Percentiles rank a stretch among this genome's conserved stretches.
These are phyloP conservation scores for Stenurella melanura DNA, from an alignment of 2,888 invertebrate genomes.

Conservation along the genomic window DNA sequence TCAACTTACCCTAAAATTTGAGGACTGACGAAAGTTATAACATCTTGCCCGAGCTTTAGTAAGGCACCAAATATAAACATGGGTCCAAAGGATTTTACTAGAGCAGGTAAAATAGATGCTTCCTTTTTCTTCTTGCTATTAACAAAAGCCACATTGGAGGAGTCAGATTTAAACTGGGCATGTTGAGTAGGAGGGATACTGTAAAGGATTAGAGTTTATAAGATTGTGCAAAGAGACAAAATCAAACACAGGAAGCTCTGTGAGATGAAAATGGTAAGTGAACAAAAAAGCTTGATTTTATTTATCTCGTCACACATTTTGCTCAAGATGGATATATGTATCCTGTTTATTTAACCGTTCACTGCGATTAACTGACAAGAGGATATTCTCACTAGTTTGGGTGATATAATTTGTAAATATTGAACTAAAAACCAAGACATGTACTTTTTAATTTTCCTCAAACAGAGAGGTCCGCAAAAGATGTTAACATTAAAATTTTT, in stretches of 20 bases:
- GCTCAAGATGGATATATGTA: background rate
- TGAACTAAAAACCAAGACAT: too few species aligned
- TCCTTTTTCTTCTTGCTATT: constrained; percentile 80
- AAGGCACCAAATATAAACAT: constrained; percentile 90
- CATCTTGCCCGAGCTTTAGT: constrained; percentile 88
- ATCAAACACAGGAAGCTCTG: constrained; percentile 30
- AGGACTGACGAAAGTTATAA: constrained; percentile 92
- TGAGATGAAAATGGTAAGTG: background rate
- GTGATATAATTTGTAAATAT: too few species aligned
- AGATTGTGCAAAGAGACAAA: background rate
- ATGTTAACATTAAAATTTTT: too few species aligned
- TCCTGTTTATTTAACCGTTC: too few species aligned
- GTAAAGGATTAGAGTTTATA: constrained; percentile 29
- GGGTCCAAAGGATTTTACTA: constrained; percentile 91
- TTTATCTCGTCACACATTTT: background rate
- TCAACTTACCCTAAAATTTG: constrained; percentile 86
- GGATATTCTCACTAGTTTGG: too few species aligned
- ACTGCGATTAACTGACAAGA: too few species aligned
- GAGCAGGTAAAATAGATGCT: constrained; percentile 89
- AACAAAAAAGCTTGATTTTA: background rate
- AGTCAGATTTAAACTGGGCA: constrained; percentile 80
- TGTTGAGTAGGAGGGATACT: constrained; percentile 57
- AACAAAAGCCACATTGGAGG: constrained; percentile 85
- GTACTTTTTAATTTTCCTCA: too few species aligned
- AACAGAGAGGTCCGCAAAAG: too few species aligned